Percentiles rank a stretch among this genome's conserved stretches.
These are phyloP conservation scores for Beaufortia kweichowensis DNA, from an alignment of 2,113 vertebrate genomes.

Conservation along the genomic window DNA sequence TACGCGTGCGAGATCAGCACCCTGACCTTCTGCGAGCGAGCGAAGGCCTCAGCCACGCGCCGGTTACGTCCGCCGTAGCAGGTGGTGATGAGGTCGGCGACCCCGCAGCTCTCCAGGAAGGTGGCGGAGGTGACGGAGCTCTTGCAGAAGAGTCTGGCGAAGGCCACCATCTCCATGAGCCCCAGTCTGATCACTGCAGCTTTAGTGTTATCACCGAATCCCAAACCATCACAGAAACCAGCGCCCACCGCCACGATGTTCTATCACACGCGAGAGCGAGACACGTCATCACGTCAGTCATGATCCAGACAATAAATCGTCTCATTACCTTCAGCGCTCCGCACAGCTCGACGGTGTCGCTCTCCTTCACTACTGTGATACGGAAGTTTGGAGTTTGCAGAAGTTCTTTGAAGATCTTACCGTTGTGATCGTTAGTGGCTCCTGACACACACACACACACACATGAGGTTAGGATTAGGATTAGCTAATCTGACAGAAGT, in stretches of 20 bases:
- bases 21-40: conserved; percentile 76
- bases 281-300: background rate
- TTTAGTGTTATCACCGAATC: conserved; percentile 84
- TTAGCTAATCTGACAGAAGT: too few relatives aligned
- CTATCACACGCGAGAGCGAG: conserved; percentile 55
- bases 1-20: background rate
- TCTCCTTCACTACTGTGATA: conserved; percentile 78
- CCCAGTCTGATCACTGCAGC: conserved; percentile 85
- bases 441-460: conserved; percentile 62
- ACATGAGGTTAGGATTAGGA: too few relatives aligned
- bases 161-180: conserved; percentile 89
- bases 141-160: conserved; percentile 81
- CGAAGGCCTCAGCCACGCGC: conserved; percentile 84
- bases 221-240: conserved; percentile 84
- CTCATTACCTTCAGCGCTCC: conserved; percentile 86
- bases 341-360: conserved; percentile 83
- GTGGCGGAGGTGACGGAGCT: conserved; percentile 69
- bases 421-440: conserved; percentile 73
- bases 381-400: conserved; percentile 85
- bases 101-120: conserved; percentile 87
- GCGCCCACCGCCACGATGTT: conserved; percentile 86
- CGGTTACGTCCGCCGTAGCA: conserved; percentile 87
- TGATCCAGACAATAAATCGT: too few relatives aligned
- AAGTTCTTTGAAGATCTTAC: conserved; percentile 81
- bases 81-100: conserved; percentile 87